Conservation (phyloP, 2,113 vertebrate genomes). For the Gymnorhina tibicen region DNA sequence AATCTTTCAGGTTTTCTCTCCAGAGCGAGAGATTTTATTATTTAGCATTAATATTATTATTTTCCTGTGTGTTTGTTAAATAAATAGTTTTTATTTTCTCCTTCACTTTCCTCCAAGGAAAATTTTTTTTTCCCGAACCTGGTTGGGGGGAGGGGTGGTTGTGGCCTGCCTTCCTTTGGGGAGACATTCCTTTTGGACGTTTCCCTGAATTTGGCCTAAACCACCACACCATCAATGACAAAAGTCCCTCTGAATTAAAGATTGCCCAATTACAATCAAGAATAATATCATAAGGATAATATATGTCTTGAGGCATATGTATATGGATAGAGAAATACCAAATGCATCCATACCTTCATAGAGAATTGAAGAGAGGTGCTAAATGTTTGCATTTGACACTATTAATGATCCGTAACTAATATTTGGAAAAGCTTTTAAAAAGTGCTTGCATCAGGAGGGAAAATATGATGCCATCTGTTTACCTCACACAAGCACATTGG, state of each 20-base stretch:
- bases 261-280: background rate
- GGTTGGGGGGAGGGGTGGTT: too few species aligned
- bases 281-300: background rate
- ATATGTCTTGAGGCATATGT: background rate
- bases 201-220: too few species aligned
- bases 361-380: background rate
- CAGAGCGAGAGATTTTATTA: too few species aligned
- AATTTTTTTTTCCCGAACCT: too few species aligned
- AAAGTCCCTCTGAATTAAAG: background rate
- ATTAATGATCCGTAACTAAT: background rate
- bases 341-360: background rate
- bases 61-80: too few species aligned
- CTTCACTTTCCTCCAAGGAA: too few species aligned
- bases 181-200: too few species aligned
- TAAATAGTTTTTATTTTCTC: too few species aligned
- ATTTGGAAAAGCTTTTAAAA: background rate
- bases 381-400: conserved; percentile 1
- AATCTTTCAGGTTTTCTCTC: too few species aligned
- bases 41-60: too few species aligned
- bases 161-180: too few species aligned
- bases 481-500: background rate
- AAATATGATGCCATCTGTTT: conserved; percentile 18
- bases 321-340: background rate
- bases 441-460: background rate
- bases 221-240: background rate